Evolutionary conservation across 2,797 vertebrate genomes (phyloP), one percentile per base, ranked within the genome.

Genomic region (Catostomus latipinnis): DNA sequence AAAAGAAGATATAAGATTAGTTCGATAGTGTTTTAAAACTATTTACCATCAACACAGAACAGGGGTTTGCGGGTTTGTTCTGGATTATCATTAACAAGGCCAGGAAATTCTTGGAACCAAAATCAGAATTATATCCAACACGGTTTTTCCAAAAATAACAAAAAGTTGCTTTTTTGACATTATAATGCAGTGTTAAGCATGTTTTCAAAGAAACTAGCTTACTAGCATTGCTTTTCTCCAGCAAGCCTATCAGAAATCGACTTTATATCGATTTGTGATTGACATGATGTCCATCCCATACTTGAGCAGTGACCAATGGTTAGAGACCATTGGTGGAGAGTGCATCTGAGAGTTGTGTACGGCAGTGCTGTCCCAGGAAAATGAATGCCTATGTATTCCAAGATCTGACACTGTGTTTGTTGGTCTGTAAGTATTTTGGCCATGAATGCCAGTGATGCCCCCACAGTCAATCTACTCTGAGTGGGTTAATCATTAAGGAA

Each of bases 401-500:
- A 4, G 9, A 67, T 49, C 14, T 49, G n/a, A n/a, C n/a, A 6
- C 5, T 11, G 48, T 11, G 14, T 18, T 67, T 18, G 13, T 22
- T 22, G 48, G 7, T 68, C 9, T 48, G 3, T 45, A 7, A 65
- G 12, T 65, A 65, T 48, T 48, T 63, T 63, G 12, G 5, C 14
- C 63, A 49, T 50, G n/a, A 49, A 49, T 10, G 6, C 5, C 6
- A 16, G 8, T 22, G 18, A 34, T 34, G 34, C 4, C 34, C 34
- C 34, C 34, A 34, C 34, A 34, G 18, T 12, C 58, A 34, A 18
- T 52, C 48, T 12, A n/a, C 52, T 71, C 50, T n/a, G 66, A 76
- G 13, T 2, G 0, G 67, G 87, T 89, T 86, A 84, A 86, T 88
- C 73, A 89, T 88, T 89, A 61, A 70, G 71, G 82, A 81, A 13